Conservation (phyloP, 2,888 invertebrate species). For the Lysandra coridon region DNA sequence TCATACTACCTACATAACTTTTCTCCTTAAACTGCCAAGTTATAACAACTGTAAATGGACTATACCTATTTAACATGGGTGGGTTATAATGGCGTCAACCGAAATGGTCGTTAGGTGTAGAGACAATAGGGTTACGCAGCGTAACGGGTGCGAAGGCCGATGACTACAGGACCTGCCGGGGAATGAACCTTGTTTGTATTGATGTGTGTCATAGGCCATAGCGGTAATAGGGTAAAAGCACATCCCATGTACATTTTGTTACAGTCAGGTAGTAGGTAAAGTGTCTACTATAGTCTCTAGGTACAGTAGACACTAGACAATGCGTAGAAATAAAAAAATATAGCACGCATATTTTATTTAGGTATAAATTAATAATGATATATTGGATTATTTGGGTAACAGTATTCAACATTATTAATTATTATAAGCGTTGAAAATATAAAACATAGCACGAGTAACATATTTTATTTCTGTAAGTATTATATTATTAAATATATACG, state of each 20-base stretch:
- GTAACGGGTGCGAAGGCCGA: slow-evolving; percentile 74
- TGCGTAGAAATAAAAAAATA: too few species aligned
- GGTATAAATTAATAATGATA: too few species aligned
- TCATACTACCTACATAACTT: not conserved
- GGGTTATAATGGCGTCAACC: slow-evolving; percentile 43
- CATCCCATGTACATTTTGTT: not conserved
- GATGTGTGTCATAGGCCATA: not conserved
- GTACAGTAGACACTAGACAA: too few species aligned
- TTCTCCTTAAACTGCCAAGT: not conserved
- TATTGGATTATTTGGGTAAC: too few species aligned
- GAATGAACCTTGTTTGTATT: slow-evolving; percentile 61
- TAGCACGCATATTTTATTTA: too few species aligned
- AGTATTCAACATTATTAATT: too few species aligned
- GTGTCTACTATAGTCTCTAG: too few species aligned
- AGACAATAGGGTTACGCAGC: slow-evolving; percentile 73
- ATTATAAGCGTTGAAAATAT: too few species aligned
- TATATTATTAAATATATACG: too few species aligned
- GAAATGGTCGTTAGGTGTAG: slow-evolving; percentile 44
- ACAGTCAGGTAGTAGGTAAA: not conserved
- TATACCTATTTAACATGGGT: not conserved
- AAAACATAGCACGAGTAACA: too few species aligned
- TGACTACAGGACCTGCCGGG: slow-evolving; percentile 61
- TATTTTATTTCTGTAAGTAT: too few species aligned
- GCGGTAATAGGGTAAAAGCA: slow-evolving; percentile 2
- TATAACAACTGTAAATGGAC: not conserved